phyloP scores from a whole-genome alignment of 2,113 vertebrate genomes.

The Pelecanoides urinatrix region DNA sequence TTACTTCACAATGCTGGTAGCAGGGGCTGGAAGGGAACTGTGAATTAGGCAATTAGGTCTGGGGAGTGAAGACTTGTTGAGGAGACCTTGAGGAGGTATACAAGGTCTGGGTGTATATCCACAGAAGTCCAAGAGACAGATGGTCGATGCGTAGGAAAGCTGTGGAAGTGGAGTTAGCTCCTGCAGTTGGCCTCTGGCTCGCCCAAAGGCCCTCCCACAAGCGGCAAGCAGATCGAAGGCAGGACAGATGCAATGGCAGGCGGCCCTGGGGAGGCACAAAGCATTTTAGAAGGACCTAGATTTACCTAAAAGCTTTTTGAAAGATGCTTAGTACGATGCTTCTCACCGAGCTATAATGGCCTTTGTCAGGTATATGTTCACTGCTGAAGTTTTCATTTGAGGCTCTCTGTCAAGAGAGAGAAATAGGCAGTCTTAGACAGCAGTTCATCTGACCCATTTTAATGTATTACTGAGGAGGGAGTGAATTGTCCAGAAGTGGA shows the following conservation, averaged over 20 bases:
- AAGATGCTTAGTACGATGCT: fast-evolving
- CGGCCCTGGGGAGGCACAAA: not conserved
- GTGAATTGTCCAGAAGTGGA: not conserved
- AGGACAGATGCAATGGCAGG: not conserved
- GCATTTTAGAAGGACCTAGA: not conserved
- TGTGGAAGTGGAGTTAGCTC: not conserved
- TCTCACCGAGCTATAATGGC: not conserved
- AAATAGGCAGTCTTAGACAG: not conserved
- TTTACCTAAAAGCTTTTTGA: not conserved
- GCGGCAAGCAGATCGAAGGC: not conserved
- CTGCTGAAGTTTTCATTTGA: not conserved
- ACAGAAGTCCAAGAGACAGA: not conserved
- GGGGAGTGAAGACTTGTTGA: not conserved
- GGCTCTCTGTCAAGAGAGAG: not conserved
- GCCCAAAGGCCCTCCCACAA: fast-evolving
- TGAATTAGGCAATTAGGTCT: not conserved
- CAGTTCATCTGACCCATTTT: not conserved
- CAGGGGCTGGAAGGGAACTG: not conserved
- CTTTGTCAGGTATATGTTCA: not conserved
- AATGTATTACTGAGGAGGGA: not conserved
- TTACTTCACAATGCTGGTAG: not conserved
- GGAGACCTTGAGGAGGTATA: not conserved
- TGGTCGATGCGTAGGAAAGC: not conserved
- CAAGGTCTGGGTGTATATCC: not conserved
- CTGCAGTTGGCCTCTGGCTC: not conserved